phyloP scores from a whole-genome alignment of 2,113 vertebrate genomes.

The Catharus fuscescens region DNA sequence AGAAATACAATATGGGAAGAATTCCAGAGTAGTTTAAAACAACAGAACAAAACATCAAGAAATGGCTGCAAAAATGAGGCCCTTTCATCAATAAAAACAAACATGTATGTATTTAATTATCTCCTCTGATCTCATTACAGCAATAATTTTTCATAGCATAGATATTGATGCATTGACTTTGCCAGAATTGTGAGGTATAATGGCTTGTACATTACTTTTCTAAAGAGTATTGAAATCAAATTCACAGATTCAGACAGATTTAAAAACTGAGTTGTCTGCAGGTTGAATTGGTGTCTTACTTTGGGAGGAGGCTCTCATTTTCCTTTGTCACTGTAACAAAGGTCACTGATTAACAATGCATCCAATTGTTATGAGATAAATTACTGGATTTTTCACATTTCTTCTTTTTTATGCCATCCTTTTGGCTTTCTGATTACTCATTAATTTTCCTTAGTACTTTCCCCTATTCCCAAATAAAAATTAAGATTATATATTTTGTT shows the following conservation, averaged over 20 bases:
- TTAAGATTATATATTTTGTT: background rate
- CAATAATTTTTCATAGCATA: background rate
- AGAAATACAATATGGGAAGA: background rate
- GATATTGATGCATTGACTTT: background rate
- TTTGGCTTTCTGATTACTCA: slow-evolving; percentile 29
- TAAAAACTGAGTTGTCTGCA: background rate
- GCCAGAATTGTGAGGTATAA: background rate
- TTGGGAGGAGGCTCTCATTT: background rate
- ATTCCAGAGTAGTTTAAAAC: background rate
- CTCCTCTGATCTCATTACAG: background rate
- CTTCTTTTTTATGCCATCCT: background rate
- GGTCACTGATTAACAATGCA: slow-evolving; percentile 47
- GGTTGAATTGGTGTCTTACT: background rate
- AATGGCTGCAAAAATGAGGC: background rate
- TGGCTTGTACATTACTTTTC: background rate
- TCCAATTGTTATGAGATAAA: slow-evolving; percentile 7
- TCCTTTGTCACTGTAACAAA: slow-evolving; percentile 50
- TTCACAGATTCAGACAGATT: background rate
- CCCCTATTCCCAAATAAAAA: slow-evolving; percentile 6
- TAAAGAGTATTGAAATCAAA: background rate
- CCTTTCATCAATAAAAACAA: background rate
- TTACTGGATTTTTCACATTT: slow-evolving; percentile 2
- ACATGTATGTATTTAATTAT: background rate
- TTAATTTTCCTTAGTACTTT: slow-evolving; percentile 9
- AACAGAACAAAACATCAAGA: background rate